A percentile compares a stretch with the other conserved stretches of the same genome.
Evolutionary conservation across 2,888 invertebrate genomes (phyloP).

Genomic region (Hyles lineata): DNA sequence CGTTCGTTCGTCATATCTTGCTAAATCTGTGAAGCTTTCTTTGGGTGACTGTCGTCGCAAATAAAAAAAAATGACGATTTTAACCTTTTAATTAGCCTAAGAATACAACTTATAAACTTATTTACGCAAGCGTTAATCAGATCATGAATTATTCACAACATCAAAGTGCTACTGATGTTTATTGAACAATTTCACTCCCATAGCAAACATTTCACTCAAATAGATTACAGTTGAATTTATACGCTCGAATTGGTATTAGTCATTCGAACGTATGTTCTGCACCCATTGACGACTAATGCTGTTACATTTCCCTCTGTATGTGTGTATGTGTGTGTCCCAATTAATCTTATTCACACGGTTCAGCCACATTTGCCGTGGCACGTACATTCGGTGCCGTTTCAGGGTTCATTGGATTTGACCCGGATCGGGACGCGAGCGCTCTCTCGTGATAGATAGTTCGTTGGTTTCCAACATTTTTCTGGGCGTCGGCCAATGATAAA

Average conservation of each 20-base stretch:
- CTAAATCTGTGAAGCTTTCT: too few species aligned
- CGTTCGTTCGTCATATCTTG: too few species aligned
- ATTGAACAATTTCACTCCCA: not conserved
- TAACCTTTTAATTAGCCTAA: too few species aligned
- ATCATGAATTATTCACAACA: not conserved
- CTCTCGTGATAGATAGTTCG: conserved; percentile 24
- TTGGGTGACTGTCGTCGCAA: too few species aligned
- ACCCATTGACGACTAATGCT: conserved; percentile 22
- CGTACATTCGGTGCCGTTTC: conserved; percentile 31
- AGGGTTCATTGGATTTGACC: conserved; percentile 34
- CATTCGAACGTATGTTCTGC: conserved; percentile 20
- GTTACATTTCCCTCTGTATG: not conserved
- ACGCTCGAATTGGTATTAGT: not conserved
- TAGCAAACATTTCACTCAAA: not conserved
- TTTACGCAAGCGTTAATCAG: not conserved
- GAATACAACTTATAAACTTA: not conserved
- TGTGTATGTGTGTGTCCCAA: conserved; percentile 29
- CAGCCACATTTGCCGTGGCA: conserved; percentile 38
- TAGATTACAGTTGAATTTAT: conserved; percentile 1
- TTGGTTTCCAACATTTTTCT: conserved; percentile 14
- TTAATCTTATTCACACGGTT: conserved; percentile 47
- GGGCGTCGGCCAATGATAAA: not conserved
- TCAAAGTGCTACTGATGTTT: not conserved
- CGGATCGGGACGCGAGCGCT: conserved; percentile 24
- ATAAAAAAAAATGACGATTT: too few species aligned